Conservation (phyloP, 2,888 invertebrate species). For the Actias luna region DNA sequence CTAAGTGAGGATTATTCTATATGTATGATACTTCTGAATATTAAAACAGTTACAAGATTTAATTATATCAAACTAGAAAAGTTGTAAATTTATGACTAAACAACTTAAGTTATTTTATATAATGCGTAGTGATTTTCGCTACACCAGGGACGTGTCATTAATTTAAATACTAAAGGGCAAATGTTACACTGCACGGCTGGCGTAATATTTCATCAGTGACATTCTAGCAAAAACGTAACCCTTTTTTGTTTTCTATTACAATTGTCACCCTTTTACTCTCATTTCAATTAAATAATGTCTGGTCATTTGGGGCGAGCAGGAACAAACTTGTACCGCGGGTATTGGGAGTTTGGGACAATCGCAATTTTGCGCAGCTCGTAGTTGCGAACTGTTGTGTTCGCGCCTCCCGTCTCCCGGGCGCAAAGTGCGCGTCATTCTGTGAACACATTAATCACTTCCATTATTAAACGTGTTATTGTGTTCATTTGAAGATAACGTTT, state of each 20-base stretch:
- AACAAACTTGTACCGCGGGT: constrained; percentile 25
- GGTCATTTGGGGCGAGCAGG: constrained; percentile 76
- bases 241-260: constrained; percentile 79
- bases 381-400: constrained; percentile 54
- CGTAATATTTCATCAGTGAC: constrained; percentile 74
- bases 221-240: constrained; percentile 70
- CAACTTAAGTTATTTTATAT: neutral
- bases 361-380: constrained; percentile 17
- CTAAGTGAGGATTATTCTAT: neutral
- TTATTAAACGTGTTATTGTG: constrained; percentile 81
- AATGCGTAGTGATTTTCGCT: constrained; percentile 8
- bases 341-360: constrained; percentile 37
- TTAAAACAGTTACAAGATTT: neutral
- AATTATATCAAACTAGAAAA: neutral
- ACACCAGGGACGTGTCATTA: constrained; percentile 22
- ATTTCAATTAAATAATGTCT: constrained; percentile 83
- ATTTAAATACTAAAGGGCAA: constrained; percentile 61
- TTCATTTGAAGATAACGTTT: constrained; percentile 79
- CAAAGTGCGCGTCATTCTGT: constrained; percentile 79
- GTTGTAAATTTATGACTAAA: neutral
- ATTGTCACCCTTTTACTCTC: constrained; percentile 80
- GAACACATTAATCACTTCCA: constrained; percentile 78
- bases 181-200: constrained; percentile 78
- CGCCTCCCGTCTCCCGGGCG: constrained; percentile 65
- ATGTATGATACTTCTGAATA: neutral